phyloP scores from a whole-genome alignment of 2,888 invertebrate genomes.

The Bruchidius siliquastri region DNA sequence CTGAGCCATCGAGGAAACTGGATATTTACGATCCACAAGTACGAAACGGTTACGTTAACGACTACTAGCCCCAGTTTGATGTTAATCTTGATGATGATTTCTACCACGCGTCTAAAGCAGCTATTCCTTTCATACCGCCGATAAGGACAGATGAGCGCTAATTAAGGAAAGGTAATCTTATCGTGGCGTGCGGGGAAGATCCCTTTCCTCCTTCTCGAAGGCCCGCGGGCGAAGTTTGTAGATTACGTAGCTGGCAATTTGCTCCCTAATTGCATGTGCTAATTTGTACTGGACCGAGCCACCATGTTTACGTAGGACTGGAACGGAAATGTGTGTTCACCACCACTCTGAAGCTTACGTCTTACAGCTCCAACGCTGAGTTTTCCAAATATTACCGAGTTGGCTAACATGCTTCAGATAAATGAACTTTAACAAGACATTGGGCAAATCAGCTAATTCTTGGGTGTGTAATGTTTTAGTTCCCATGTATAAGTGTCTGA shows the following conservation, averaged over 20 bases:
- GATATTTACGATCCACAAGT: neutral
- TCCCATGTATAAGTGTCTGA: too few relatives aligned
- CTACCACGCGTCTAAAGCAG: neutral
- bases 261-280: slow-evolving; percentile 40
- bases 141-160: neutral
- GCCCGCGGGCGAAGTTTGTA: slow-evolving; percentile 14
- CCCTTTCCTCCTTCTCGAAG: neutral
- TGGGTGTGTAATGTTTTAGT: too few relatives aligned
- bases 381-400: too few relatives aligned
- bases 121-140: neutral
- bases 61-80: neutral
- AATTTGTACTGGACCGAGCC: slow-evolving; percentile 37
- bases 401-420: too few relatives aligned
- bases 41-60: neutral
- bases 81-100: neutral
- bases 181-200: neutral
- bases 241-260: slow-evolving; percentile 33
- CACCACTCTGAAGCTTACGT: neutral
- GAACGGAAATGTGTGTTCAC: neutral
- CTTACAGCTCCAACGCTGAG: too few relatives aligned
- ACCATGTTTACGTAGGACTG: slow-evolving; percentile 38
- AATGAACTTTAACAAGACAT: too few relatives aligned
- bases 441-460: too few relatives aligned
- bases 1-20: neutral
- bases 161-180: neutral